Evolutionary conservation across 2,113 vertebrate species (phyloP).

Genomic region (Panthera tigris): DNA sequence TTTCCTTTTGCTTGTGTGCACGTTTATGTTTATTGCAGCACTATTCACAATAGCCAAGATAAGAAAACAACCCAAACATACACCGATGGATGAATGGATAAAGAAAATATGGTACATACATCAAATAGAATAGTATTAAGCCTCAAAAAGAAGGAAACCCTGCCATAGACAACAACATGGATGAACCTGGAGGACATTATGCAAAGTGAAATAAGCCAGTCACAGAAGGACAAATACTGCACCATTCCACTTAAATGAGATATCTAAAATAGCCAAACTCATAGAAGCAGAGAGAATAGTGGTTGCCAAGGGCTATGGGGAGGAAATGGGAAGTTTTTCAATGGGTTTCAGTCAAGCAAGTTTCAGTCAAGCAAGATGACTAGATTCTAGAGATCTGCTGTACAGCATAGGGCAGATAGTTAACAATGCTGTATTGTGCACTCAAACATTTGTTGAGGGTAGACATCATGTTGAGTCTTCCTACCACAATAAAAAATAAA

Average conservation of each 20-base stretch:
- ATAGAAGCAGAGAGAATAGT: background rate
- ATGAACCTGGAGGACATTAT: background rate
- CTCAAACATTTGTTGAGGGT: background rate
- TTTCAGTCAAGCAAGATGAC: background rate
- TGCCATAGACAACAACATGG: background rate
- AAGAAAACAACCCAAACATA: background rate
- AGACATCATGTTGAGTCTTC: background rate
- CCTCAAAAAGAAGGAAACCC: background rate
- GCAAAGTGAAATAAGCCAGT: background rate
- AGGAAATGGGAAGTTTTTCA: background rate
- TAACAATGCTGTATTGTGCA: background rate
- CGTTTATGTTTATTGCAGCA: background rate
- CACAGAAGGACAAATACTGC: background rate
- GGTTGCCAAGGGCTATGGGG: background rate
- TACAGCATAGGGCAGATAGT: background rate
- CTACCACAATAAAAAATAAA: background rate
- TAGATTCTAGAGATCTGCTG: background rate
- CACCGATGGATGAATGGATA: background rate
- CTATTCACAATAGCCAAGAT: background rate
- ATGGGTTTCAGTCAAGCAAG: background rate
- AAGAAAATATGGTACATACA: background rate
- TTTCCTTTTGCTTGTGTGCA: background rate
- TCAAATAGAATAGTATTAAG: background rate
- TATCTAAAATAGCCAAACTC: background rate
- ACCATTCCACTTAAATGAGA: background rate